A percentile compares a stretch with the other conserved stretches of the same genome.
Conservation (phyloP, 2,797 vertebrate genomes). For the Calcarius lapponicus region DNA sequence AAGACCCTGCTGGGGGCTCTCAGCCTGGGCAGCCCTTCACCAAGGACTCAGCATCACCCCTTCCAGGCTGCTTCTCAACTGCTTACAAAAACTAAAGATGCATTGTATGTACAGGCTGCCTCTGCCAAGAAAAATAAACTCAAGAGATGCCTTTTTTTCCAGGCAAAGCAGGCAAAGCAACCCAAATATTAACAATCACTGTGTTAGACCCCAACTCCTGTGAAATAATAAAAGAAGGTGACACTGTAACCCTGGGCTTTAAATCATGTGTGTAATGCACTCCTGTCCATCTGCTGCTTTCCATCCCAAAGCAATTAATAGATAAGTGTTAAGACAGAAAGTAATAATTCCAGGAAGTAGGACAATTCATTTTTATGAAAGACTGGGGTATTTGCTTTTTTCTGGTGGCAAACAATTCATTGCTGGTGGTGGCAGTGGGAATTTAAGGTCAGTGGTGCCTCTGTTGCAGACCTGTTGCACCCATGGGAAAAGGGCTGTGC, state of each 20-base stretch:
- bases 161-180: background rate
- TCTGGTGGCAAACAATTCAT: background rate
- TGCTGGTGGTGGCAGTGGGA: background rate
- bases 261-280: background rate
- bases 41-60: background rate
- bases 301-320: conserved; percentile 76
- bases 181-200: background rate
- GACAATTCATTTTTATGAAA: conserved; percentile 72
- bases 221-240: conserved; percentile 19
- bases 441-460: background rate
- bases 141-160: background rate
- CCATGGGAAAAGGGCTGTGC: background rate
- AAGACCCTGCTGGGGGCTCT: background rate
- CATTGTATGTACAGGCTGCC: background rate
- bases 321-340: conserved; percentile 68
- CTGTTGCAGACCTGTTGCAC: background rate
- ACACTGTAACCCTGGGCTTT: background rate
- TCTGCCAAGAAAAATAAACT: conserved; percentile 56
- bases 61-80: background rate
- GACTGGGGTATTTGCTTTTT: conserved; percentile 13
- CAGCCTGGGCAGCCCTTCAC: background rate
- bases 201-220: background rate
- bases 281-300: conserved; percentile 32
- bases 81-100: conserved; percentile 27
- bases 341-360: conserved; percentile 77